Conservation (phyloP, 2,113 vertebrate species). For the Myotis brandtii region DNA sequence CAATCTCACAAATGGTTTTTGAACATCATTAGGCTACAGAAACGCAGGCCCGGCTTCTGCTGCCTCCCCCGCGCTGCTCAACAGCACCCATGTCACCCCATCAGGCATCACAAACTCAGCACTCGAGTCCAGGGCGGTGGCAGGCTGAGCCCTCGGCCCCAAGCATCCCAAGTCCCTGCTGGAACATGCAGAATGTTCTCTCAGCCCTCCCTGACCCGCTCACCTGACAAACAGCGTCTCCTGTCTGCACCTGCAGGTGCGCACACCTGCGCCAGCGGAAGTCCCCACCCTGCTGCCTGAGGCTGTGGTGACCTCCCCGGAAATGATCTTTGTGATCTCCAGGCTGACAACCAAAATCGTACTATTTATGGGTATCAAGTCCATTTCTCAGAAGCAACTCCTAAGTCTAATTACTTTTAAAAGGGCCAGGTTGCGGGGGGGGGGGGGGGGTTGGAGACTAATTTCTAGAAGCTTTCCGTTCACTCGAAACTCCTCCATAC, state of each 20-base stretch:
- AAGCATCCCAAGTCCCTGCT: neutral
- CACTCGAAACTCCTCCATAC: neutral
- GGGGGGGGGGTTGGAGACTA: neutral
- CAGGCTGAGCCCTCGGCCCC: neutral
- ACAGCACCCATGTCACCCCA: accelerated
- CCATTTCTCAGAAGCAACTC: neutral
- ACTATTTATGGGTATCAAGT: neutral
- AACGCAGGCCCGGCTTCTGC: neutral
- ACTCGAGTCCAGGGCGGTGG: neutral
- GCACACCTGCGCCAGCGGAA: accelerated
- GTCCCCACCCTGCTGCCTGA: accelerated
- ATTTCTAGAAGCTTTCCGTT: neutral
- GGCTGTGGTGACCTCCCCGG: accelerated
- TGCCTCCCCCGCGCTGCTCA: neutral
- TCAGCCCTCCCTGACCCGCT: neutral
- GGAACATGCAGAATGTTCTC: neutral
- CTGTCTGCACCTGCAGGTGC: neutral
- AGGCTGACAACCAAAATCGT: neutral
- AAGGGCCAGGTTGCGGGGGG: neutral
- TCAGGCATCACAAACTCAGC: neutral
- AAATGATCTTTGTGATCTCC: neutral
- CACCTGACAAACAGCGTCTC: accelerated
- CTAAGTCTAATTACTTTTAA: neutral
- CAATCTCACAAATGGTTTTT: constrained; percentile 68
- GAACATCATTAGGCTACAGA: constrained; percentile 68